These are phyloP conservation scores for Crematogaster levior DNA, from an alignment of 2,888 invertebrate species.

Conservation along the genomic window DNA sequence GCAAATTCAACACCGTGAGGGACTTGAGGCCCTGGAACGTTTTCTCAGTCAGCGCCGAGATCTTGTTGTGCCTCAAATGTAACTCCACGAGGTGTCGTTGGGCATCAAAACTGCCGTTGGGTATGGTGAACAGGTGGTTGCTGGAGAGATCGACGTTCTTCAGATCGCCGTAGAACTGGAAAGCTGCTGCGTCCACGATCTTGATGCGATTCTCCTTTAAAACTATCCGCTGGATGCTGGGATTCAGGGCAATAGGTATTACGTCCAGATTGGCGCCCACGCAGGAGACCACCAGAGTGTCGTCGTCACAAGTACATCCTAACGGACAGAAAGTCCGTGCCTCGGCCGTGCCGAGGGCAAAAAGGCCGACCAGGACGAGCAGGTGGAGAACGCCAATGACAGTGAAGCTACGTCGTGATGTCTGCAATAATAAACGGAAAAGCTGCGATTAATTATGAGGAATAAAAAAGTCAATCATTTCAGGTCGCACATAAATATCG, in stretches of 20 bases:
- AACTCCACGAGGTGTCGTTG: constrained; percentile 94
- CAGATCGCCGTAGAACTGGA: constrained; percentile 95
- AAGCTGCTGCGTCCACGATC: constrained; percentile 93
- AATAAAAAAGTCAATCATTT: too few species aligned
- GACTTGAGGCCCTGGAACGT: constrained; percentile 93
- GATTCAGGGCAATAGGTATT: constrained; percentile 96
- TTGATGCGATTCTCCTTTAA: constrained; percentile 95
- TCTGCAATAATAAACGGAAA: constrained; percentile 64
- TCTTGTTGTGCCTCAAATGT: constrained; percentile 94
- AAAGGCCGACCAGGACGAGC: constrained; percentile 69
- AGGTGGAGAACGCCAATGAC: constrained; percentile 55
- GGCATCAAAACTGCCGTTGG: constrained; percentile 91
- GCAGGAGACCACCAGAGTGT: constrained; percentile 94
- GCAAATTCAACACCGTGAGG: constrained; percentile 92
- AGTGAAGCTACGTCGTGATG: constrained; percentile 50
- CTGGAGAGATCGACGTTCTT: constrained; percentile 94
- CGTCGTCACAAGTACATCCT: constrained; percentile 96
- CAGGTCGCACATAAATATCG: neutral
- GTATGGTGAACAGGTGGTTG: constrained; percentile 94
- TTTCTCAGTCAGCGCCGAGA: constrained; percentile 92
- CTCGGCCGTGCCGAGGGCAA: constrained; percentile 80
- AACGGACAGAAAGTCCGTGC: constrained; percentile 91
- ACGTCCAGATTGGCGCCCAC: constrained; percentile 95
- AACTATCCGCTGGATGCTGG: constrained; percentile 94
- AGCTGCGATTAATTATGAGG: neutral